Evolutionary conservation across 2,888 invertebrate genomes (phyloP).

Genomic region (Erebia palarica): DNA sequence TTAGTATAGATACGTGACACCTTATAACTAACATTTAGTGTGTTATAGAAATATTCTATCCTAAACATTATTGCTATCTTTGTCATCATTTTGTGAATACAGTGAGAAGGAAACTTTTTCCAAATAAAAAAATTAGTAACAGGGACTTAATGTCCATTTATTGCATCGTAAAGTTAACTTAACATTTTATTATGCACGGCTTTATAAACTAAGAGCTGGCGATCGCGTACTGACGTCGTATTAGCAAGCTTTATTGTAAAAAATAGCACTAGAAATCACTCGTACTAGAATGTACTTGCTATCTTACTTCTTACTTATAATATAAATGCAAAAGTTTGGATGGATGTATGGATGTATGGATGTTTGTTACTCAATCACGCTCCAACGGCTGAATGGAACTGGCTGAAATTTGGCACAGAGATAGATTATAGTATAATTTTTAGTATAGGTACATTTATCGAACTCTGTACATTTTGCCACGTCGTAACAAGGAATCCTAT

Average conservation of each 20-base stretch:
- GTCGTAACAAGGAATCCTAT: no score
- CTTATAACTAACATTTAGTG: not conserved
- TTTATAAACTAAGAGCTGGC: slow-evolving; percentile 43
- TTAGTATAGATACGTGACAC: not conserved
- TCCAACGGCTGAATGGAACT: no score
- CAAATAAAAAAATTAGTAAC: slow-evolving; percentile 57
- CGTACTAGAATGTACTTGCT: not conserved
- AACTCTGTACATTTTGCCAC: no score
- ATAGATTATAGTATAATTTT: no score
- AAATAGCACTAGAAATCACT: not conserved
- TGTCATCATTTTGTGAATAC: slow-evolving; percentile 8
- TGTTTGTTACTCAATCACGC: no score
- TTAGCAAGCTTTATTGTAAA: not conserved
- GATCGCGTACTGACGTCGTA: not conserved
- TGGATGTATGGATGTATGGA: no score
- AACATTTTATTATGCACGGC: slow-evolving; percentile 69
- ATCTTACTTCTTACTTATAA: not conserved
- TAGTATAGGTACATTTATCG: no score
- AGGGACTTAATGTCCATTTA: slow-evolving; percentile 63
- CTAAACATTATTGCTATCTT: not conserved
- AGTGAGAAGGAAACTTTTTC: slow-evolving; percentile 29
- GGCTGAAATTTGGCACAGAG: no score
- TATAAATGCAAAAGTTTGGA: no score
- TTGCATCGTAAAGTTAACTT: slow-evolving; percentile 74
- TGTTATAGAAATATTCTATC: not conserved